A percentile compares a stretch with the other conserved stretches of the same genome.
Conservation (phyloP, 2,797 vertebrate genomes). For the Oophaga sylvatica region DNA sequence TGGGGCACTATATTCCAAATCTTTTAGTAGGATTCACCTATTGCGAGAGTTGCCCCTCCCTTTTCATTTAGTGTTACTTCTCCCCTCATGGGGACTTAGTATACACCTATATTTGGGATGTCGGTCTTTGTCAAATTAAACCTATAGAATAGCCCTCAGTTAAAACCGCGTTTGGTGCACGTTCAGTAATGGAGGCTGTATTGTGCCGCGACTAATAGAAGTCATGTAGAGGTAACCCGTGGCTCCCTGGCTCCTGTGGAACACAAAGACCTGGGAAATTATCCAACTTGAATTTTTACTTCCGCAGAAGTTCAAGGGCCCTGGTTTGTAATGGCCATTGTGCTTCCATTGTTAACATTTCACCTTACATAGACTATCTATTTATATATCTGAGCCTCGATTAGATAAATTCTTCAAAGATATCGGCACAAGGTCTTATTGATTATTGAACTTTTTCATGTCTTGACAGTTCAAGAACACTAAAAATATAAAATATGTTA, state of each 20-base stretch:
- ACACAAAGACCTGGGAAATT: neutral
- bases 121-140: too few species aligned
- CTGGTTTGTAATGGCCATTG: neutral
- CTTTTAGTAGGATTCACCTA: too few species aligned
- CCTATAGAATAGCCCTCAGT: too few species aligned
- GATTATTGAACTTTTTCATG: neutral
- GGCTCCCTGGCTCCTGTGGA: neutral
- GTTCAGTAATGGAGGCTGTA: neutral
- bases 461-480: neutral
- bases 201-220: neutral
- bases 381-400: neutral
- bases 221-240: neutral
- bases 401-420: neutral
- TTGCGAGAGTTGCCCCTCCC: too few species aligned
- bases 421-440: neutral
- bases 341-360: neutral
- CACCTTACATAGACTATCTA: neutral
- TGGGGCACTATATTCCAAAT: too few species aligned
- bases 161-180: too few species aligned
- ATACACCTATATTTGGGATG: too few species aligned
- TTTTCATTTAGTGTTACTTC: too few species aligned
- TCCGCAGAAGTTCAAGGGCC: neutral
- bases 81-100: too few species aligned
- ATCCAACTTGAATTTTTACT: conserved; percentile 6
- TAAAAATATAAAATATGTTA: too few species aligned